These are phyloP conservation scores for Morone saxatilis DNA, from an alignment of 2,113 vertebrate genomes.

Conservation along the genomic window DNA sequence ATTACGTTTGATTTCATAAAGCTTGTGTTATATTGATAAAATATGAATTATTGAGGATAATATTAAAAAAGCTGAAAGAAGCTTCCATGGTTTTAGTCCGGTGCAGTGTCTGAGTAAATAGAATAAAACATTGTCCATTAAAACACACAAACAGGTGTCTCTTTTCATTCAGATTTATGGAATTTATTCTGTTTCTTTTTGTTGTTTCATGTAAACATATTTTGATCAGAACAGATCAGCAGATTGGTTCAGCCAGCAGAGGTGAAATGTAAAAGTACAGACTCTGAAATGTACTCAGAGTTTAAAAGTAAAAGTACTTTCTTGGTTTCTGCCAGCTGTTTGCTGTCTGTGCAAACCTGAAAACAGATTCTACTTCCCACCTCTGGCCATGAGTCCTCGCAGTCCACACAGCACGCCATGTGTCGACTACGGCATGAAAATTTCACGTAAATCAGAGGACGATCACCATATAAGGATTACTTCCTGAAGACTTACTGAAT, in stretches of 20 bases:
- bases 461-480: no score
- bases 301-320: no score
- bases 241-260: not conserved
- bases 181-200: not conserved
- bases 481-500: no score
- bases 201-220: not conserved
- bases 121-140: conserved; percentile 77
- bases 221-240: not conserved
- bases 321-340: no score
- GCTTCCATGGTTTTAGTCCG: conserved; percentile 74
- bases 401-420: no score
- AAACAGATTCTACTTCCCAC: no score
- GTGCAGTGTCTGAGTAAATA: conserved; percentile 79
- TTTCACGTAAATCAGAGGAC: no score
- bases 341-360: no score
- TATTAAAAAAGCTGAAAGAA: conserved; percentile 64
- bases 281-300: no score
- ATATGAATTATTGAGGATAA: conserved; percentile 61
- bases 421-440: no score
- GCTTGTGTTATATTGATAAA: conserved; percentile 79
- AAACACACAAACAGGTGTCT: conserved; percentile 61
- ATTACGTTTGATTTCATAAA: conserved; percentile 71
- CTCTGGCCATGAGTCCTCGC: no score
- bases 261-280: no score
- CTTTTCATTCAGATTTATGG: conserved; percentile 13